A percentile compares a stretch with the other conserved stretches of the same genome.
These are phyloP conservation scores for Platycheirus rosarum DNA, from an alignment of 2,888 invertebrate genomes.

Conservation along the genomic window DNA sequence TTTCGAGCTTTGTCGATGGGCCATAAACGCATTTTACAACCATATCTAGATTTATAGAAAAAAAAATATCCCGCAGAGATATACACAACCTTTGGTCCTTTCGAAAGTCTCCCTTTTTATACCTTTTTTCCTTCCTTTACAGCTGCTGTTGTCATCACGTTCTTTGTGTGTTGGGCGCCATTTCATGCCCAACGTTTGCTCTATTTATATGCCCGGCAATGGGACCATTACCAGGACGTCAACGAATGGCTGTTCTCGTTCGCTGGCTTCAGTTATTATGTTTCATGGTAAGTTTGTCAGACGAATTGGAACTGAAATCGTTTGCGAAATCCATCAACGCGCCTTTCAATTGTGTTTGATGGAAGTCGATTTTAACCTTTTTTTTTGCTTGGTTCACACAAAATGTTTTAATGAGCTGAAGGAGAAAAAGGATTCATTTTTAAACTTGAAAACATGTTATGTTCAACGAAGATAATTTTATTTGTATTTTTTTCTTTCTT, in stretches of 20 bases:
- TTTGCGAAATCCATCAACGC: slow-evolving; percentile 5
- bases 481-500: slow-evolving; percentile 22
- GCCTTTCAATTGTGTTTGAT: background rate
- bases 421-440: slow-evolving; percentile 9
- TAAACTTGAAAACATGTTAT: too few relatives aligned
- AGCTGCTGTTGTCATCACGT: slow-evolving; percentile 96
- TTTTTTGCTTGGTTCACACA: slow-evolving; percentile 13
- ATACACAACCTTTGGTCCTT: slow-evolving; percentile 1
- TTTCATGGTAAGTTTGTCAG: slow-evolving; percentile 83
- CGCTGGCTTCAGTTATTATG: slow-evolving; percentile 92
- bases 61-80: background rate
- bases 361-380: slow-evolving; percentile 30
- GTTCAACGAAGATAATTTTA: too few relatives aligned
- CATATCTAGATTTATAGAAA: background rate
- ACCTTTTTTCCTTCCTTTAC: slow-evolving; percentile 13
- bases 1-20: slow-evolving; percentile 9
- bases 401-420: too few relatives aligned
- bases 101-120: slow-evolving; percentile 15
- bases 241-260: slow-evolving; percentile 91
- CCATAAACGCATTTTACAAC: slow-evolving; percentile 53
- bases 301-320: slow-evolving; percentile 11
- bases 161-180: slow-evolving; percentile 98
- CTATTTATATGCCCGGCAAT: slow-evolving; percentile 88
- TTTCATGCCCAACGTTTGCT: slow-evolving; percentile 96
- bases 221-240: slow-evolving; percentile 85